Evolutionary conservation across 2,888 invertebrate species (phyloP), one percentile per base, ranked within the genome.

Genomic region (Emmelina monodactyla): DNA sequence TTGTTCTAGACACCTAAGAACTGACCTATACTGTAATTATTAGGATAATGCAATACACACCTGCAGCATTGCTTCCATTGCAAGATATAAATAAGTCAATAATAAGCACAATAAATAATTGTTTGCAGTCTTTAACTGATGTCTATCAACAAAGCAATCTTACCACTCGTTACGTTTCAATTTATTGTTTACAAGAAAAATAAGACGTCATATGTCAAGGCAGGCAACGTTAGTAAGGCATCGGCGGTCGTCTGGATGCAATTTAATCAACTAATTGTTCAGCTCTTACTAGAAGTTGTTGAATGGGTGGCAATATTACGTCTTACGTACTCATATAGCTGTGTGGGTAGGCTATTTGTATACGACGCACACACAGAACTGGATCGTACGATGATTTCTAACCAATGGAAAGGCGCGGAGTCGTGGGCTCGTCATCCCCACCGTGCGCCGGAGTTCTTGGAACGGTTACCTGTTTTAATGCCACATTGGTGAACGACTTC

Each of bases 401-500:
- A 55, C 80, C 80, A 80, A 80, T 80, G 45, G 47, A 43, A 58
- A 42, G 28, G 28, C 37, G 48, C 52, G 44, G 53, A 60, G 61
- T 58, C 58, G 79, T 78, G 80, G 80, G 80, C 80, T 78, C 71
- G 80, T 49, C 79, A 61, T 70, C 75, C 78, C 75, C 67, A 73
- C 58, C 65, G 46, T 50, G 40, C 61, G 48, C 55, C 46, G 75
- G 78, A 71, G 76, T 62, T 67, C 63, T 65, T 54, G 66, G 68
- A 75, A 66, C 62, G 64, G 12, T 9, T 59, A 66, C 75, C 63
- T 67, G 72, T 68, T 65, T n/a, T n/a, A n/a, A n/a, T n/a, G n/a
- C n/a, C n/a, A n/a, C n/a, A n/a, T n/a, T n/a, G n/a, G n/a, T 52
- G 50, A 51, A 51, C 54, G 50, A 57, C 57, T 56, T 56, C 55